Evolutionary conservation across 2,113 vertebrate species (phyloP), one percentile per base, ranked within the genome.

Genomic region (Strix uralensis): DNA sequence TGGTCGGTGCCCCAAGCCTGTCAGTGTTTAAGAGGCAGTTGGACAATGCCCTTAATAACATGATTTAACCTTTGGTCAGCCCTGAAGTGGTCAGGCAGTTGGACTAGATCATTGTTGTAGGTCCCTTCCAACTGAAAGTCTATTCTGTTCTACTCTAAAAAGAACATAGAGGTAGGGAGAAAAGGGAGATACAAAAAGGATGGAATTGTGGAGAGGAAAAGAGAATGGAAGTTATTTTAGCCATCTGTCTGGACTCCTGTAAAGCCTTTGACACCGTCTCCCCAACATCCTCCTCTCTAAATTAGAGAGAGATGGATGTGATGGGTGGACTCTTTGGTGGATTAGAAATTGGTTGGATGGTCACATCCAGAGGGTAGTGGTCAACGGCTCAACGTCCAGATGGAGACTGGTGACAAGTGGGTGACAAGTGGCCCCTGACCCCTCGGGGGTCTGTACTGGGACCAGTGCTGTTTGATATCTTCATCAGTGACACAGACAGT

Each of bases 321-420:
- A 47, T 47, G 19, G 46, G 20, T 46, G 72, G 13, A 75, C 32
- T n/a, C 32, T n/a, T 26, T 2, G 7, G 40, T 58, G 17, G 32
- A 74, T 74, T 23, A 46, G 17, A 32, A 47, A 46, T 47, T 55
- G 38, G 36, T 62, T 62, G 36, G n/a, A 61, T 36, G 59, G n/a
- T 38, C 15, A 15, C n/a, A 61, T 61, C n/a, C n/a, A 61, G 10
- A 62, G 59, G 23, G 59, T 32, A 18, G 51, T 32, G 29, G 29
- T 73, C 38, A 42, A 32, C 4, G 8, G 36, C 36, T 54, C 27
- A 13, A 20, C 19, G 4, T 47, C 46, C 46, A 47, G 46, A 13
- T 42, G 51, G 15, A 32, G 38, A 55, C 10, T 0, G 0, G 42
- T 46, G 17, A 12, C 23, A 44, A 59, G 23, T 47, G 54, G 0